Percentiles rank a stretch among this genome's conserved stretches.
These are phyloP conservation scores for Arctia plantaginis DNA, from an alignment of 2,888 invertebrate species.

Conservation along the genomic window DNA sequence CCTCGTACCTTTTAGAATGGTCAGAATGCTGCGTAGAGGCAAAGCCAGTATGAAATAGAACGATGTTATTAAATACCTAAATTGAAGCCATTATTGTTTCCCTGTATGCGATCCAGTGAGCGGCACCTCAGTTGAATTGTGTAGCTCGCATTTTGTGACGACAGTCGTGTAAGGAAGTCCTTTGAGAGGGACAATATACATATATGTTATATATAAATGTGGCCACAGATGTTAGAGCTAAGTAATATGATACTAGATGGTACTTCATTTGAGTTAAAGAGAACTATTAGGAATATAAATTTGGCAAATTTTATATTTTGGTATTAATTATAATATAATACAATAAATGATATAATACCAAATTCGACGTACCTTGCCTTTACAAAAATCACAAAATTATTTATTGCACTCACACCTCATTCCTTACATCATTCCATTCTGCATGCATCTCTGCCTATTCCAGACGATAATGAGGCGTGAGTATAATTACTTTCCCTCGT, in stretches of 20 bases:
- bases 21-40: slow-evolving; percentile 1
- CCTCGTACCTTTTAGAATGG: no score
- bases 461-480: no score
- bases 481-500: background rate
- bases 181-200: slow-evolving; percentile 34
- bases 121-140: slow-evolving; percentile 45
- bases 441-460: background rate
- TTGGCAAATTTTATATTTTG: background rate
- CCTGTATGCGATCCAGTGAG: slow-evolving; percentile 27
- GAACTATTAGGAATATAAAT: background rate
- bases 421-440: no score
- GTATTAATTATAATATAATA: background rate
- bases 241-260: background rate
- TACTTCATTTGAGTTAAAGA: background rate
- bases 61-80: slow-evolving; percentile 37
- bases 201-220: slow-evolving; percentile 8
- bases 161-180: slow-evolving; percentile 37
- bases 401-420: no score
- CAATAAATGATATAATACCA: no score
- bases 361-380: no score
- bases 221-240: background rate
- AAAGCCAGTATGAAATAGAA: slow-evolving; percentile 13
- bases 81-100: slow-evolving; percentile 42
- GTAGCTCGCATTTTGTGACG: slow-evolving; percentile 35
- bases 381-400: no score